These are phyloP conservation scores for Toxotes chatareus DNA, from an alignment of 2,113 vertebrate genomes.

Conservation along the genomic window DNA sequence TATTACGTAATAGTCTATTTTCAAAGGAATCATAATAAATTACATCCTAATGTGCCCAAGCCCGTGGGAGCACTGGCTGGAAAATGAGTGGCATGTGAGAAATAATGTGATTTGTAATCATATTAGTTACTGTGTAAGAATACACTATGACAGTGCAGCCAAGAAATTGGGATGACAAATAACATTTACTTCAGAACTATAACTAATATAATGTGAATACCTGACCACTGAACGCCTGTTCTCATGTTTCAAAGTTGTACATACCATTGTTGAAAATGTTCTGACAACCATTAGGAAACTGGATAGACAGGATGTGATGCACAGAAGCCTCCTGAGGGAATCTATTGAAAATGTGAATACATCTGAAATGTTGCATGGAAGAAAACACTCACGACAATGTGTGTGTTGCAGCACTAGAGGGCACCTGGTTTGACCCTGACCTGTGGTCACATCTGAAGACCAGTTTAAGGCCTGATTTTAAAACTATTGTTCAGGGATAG, in stretches of 20 bases:
- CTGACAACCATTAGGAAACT: neutral
- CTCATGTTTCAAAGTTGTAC: too few species aligned
- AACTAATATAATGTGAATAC: neutral
- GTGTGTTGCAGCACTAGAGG: neutral
- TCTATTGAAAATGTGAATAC: neutral
- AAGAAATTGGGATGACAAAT: neutral
- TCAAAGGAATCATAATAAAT: neutral
- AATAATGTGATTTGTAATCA: constrained; percentile 13
- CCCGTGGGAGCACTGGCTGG: neutral
- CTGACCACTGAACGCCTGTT: too few species aligned
- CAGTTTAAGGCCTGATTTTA: neutral
- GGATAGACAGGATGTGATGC: neutral
- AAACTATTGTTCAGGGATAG: neutral
- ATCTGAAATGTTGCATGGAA: neutral
- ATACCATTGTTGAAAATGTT: neutral
- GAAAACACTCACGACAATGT: neutral
- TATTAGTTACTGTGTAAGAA: neutral
- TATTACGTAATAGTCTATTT: constrained; percentile 20
- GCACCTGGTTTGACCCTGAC: neutral
- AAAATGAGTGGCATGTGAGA: constrained; percentile 26
- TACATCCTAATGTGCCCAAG: neutral
- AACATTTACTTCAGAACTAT: neutral
- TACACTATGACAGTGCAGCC: neutral
- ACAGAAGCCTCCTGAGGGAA: neutral
- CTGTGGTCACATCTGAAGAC: neutral